phyloP scores from a whole-genome alignment of 2,113 vertebrate species.

The Scolopax mira region DNA sequence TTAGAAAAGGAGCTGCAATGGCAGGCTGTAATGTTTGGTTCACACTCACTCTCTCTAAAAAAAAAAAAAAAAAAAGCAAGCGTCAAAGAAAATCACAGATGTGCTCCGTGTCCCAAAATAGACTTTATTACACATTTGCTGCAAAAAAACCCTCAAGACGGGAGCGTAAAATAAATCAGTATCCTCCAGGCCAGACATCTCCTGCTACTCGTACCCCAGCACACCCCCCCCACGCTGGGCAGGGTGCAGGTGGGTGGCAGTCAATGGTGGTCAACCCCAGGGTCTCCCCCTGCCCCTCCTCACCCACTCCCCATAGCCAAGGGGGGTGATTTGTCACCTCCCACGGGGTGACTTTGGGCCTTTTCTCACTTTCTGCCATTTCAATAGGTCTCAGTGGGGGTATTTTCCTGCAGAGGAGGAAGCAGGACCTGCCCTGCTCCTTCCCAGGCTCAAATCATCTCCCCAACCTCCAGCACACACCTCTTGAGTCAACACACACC shows the following conservation, averaged over 20 bases:
- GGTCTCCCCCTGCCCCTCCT: neutral
- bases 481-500: neutral
- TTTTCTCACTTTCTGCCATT: neutral
- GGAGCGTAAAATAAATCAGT: neutral
- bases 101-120: neutral
- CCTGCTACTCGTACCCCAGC: neutral
- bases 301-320: neutral
- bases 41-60: neutral
- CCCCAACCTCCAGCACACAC: neutral
- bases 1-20: neutral
- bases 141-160: neutral
- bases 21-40: neutral
- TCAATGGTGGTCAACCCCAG: neutral
- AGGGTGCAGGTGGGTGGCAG: neutral
- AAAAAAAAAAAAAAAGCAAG: neutral
- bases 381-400: accelerated
- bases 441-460: neutral
- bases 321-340: neutral
- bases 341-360: neutral
- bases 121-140: constrained; percentile 2
- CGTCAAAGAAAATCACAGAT: neutral
- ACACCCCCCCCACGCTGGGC: accelerated
- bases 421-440: neutral
- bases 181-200: neutral
- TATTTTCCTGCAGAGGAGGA: neutral